phyloP scores from a whole-genome alignment of 2,113 vertebrate genomes.

The Nycticebus coucang region DNA sequence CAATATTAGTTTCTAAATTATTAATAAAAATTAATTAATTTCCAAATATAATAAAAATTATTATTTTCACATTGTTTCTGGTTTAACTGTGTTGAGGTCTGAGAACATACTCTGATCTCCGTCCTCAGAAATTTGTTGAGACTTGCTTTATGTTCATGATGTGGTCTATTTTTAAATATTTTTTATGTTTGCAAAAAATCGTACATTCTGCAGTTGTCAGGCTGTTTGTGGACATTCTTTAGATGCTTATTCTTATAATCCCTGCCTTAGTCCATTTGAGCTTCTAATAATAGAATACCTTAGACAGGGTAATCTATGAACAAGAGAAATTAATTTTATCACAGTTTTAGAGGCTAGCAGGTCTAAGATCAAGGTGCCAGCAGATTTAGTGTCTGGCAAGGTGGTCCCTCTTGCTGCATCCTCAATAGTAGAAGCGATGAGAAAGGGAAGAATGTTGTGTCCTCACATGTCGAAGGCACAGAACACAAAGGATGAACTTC shows the following conservation, averaged over 20 bases:
- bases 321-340: not conserved
- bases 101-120: not conserved
- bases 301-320: not conserved
- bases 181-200: not conserved
- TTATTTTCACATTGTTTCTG: not conserved
- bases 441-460: not conserved
- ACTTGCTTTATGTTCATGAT: not conserved
- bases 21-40: slow-evolving; percentile 1
- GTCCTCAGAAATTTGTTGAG: not conserved
- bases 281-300: not conserved
- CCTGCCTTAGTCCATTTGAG: not conserved
- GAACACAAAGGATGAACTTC: not conserved
- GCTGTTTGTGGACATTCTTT: not conserved
- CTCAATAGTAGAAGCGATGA: not conserved
- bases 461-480: not conserved
- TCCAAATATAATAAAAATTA: slow-evolving; percentile 18
- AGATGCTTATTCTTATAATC: not conserved
- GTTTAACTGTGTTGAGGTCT: not conserved
- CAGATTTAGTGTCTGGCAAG: not conserved
- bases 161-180: not conserved
- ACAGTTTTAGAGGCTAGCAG: not conserved
- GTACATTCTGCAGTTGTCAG: not conserved
- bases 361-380: not conserved
- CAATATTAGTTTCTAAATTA: not conserved
- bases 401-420: not conserved